These are phyloP conservation scores for Podotricha telesiphe DNA, from an alignment of 2,888 invertebrate species.

Conservation along the genomic window DNA sequence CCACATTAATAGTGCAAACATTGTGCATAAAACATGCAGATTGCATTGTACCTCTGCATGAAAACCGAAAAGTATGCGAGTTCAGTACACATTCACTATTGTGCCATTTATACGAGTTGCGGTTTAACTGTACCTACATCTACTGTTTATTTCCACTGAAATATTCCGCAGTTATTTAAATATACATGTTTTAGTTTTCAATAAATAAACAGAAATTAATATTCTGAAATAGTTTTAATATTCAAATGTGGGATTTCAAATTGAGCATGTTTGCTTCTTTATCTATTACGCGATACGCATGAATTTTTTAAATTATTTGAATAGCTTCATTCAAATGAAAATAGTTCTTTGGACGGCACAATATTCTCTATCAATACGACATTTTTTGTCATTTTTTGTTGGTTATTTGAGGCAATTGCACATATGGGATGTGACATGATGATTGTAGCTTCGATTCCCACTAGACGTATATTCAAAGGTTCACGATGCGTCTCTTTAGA, in stretches of 20 bases:
- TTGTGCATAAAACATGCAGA: too few species aligned
- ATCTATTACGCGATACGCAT: not conserved
- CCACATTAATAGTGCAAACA: too few species aligned
- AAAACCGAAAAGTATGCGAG: not conserved
- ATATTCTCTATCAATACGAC: not conserved
- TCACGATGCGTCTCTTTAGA: too few species aligned
- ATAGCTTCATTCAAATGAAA: not conserved
- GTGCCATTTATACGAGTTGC: constrained; percentile 30
- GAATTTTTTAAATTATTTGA: not conserved
- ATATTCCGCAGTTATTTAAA: constrained; percentile 1
- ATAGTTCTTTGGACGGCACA: not conserved
- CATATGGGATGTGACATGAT: not conserved
- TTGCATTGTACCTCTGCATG: not conserved
- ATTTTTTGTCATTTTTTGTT: not conserved
- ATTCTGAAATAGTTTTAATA: constrained; percentile 1
- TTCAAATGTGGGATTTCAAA: not conserved
- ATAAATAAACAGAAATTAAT: constrained; percentile 4
- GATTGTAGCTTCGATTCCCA: not conserved
- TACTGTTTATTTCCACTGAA: constrained; percentile 14
- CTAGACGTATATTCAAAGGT: too few species aligned
- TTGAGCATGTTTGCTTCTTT: not conserved
- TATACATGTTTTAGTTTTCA: constrained; percentile 7
- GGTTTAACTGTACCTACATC: constrained; percentile 21
- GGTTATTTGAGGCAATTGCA: not conserved
- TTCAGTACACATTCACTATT: constrained; percentile 12